A percentile compares a stretch with the other conserved stretches of the same genome.
These are phyloP conservation scores for Diplodus sargus DNA, from an alignment of 2,797 vertebrate genomes.

Conservation along the genomic window DNA sequence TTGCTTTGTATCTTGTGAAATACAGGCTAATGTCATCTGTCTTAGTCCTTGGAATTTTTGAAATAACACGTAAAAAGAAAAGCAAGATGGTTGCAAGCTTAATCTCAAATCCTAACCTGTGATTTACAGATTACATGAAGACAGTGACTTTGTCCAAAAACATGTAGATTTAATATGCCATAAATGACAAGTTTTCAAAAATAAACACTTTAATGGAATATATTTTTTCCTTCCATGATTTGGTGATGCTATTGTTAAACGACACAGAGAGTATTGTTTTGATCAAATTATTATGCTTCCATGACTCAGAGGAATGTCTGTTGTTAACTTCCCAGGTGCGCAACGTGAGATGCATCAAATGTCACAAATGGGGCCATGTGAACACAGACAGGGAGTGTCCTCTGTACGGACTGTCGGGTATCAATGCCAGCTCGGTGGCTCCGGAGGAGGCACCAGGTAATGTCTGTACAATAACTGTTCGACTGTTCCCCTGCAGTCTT, in stretches of 20 bases:
- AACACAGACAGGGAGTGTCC: slow-evolving; percentile 99
- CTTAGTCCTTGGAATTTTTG: no score
- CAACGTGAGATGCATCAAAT: slow-evolving; percentile 98
- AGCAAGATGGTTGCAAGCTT: not conserved
- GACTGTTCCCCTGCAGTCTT: not conserved
- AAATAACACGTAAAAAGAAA: not conserved
- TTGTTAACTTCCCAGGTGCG: slow-evolving; percentile 86
- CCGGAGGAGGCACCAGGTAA: slow-evolving; percentile 94
- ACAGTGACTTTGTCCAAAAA: not conserved
- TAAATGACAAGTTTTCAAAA: not conserved
- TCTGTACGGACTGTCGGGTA: slow-evolving; percentile 96
- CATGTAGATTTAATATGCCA: not conserved
- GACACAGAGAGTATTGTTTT: not conserved
- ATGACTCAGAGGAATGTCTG: slow-evolving; percentile 17
- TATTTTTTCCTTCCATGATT: not conserved
- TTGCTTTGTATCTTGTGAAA: not conserved
- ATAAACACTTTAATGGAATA: no score
- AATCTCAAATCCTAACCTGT: not conserved
- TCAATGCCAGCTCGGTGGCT: slow-evolving; percentile 94
- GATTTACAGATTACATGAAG: not conserved
- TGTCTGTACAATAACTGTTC: slow-evolving; percentile 17
- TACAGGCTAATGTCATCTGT: not conserved
- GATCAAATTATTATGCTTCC: not conserved
- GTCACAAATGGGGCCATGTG: slow-evolving; percentile 99
- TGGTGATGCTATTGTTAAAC: not conserved